Conservation (phyloP, 2,113 vertebrate species). For the Zingel zingel region DNA sequence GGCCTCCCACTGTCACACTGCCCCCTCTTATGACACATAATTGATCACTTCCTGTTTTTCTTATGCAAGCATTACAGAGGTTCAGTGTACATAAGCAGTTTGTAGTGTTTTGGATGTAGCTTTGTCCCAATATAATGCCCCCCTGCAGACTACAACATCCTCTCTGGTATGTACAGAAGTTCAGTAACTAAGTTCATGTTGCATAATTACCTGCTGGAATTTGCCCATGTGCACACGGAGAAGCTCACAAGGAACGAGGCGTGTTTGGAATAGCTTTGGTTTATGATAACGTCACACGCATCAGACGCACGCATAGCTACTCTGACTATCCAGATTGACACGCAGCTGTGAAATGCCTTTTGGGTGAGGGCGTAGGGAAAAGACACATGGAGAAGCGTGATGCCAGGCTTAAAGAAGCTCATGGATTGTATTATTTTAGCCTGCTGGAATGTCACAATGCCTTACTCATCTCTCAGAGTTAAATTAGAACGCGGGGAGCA, state of each 20-base stretch:
- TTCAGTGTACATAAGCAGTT: conserved; percentile 62
- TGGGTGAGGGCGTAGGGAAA: conserved; percentile 34
- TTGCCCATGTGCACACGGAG: background rate
- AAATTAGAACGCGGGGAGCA: conserved; percentile 15
- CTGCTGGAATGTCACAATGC: conserved; percentile 36
- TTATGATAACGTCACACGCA: conserved; percentile 20
- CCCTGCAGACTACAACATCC: background rate
- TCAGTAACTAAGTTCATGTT: background rate
- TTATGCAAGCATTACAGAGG: conserved; percentile 60
- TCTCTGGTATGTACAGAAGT: background rate
- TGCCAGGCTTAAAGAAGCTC: conserved; percentile 26
- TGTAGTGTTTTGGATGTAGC: background rate
- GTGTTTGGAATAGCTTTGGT: conserved; percentile 25
- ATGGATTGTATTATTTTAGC: conserved; percentile 21
- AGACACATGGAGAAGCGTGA: conserved; percentile 17
- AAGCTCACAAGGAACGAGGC: conserved; percentile 40
- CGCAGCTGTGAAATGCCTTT: conserved; percentile 62
- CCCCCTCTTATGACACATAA: conserved; percentile 35
- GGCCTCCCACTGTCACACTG: conserved; percentile 20
- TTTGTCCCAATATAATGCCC: background rate
- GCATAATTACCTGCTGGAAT: conserved; percentile 10
- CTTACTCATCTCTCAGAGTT: conserved; percentile 42
- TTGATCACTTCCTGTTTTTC: conserved; percentile 67
- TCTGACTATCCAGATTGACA: conserved; percentile 40
- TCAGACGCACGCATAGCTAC: background rate